Base-by-base conservation (phyloP, 2,888 invertebrate genomes). In the Tachina fera region DNA sequence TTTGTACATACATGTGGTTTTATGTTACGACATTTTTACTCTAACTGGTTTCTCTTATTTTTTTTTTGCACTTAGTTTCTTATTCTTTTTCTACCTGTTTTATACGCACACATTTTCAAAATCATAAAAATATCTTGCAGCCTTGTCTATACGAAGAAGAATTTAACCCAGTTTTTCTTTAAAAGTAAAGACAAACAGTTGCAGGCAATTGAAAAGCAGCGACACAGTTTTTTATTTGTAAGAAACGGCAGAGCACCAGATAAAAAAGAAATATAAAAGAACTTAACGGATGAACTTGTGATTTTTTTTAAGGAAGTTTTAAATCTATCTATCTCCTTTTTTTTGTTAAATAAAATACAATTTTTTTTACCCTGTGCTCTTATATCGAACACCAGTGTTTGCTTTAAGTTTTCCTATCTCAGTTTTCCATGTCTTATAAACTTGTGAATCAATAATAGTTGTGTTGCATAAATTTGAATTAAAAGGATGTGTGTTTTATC, bases 111-210 rank as follows among this genome's bases (percentile, higher is more conserved):
- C 71, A 58, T 31, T 60, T 53, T 16, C 16, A 58, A 47, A 51
- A 60, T 41, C 43, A 77, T 43, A 58, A 45, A 72, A 67, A 78
- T 83, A 61, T 67, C 68, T 71, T 78, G 31, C 65, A 83, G 83
- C 77, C 83, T 83, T 83, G 83, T 78, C 67, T 65, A n/a, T n/a
- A n/a, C 47, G 72, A 61, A 60, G 45, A 72, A 83, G 77, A 74
- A 68, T 72, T 72, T 83, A 83, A 83, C 83, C 83, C 72, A 83
- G 83, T 83, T 83, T 31, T 83, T 67, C 83, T 72, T 65, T 83
- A 51, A 51, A 65, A 43, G 77, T 53, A 67, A 56, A 81, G 53
- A 61, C 60, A 61, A 47, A 39, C 75, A 81, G 81, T 16, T 5
- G 56, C 58, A 68, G 5, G 5, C 45, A 61, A 1, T 6, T 51